Base-by-base conservation (phyloP, 2,797 vertebrate genomes). In the Argya squamiceps region DNA sequence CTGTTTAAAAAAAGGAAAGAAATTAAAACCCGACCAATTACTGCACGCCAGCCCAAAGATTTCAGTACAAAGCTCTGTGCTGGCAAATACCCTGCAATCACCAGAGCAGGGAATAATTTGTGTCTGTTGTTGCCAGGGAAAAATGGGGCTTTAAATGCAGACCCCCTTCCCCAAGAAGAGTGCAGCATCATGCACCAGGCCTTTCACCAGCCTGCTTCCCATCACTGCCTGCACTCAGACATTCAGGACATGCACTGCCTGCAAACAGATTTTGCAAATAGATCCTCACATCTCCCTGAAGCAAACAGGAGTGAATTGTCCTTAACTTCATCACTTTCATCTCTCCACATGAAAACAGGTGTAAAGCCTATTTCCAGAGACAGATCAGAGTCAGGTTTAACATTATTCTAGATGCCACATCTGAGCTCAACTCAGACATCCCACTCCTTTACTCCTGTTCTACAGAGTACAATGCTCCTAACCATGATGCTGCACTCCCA, bases 1-100 rank as follows among this genome's bases (percentile, higher is more conserved):
- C 65, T 52, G 43, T 62, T 92, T 88, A 26, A 91, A 93, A 70
- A 89, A 88, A 58, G 24, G 58, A 44, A 86, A 81, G n/a, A 86
- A 89, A 94, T 84, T 67, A 79, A 88, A 91, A 55, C 0, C 6
- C 30, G 5, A 63, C 26, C 83, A 55, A 75, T 75, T 75, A 89
- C 60, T 47, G 20, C 34, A 60, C 2, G 20, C 15, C 2, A 7
- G 81, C 50, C 30, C 52, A 32, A 89, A 90, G 79, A 81, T 39
- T 64, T 71, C 0, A 3, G 79, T 27, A 73, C 34, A 36, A 67
- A 84, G 55, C 91, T 58, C 46, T 47, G 3, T 2, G n/a, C 64
- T 88, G 85, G 89, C 37, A 85, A 83, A 52, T 2, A 47, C 20
- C 34, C 84, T 47, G 53, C 55, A 50, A 39, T 47, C 65, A 74